Conservation (phyloP, 2,113 vertebrate genomes). For the Natator depressus region DNA sequence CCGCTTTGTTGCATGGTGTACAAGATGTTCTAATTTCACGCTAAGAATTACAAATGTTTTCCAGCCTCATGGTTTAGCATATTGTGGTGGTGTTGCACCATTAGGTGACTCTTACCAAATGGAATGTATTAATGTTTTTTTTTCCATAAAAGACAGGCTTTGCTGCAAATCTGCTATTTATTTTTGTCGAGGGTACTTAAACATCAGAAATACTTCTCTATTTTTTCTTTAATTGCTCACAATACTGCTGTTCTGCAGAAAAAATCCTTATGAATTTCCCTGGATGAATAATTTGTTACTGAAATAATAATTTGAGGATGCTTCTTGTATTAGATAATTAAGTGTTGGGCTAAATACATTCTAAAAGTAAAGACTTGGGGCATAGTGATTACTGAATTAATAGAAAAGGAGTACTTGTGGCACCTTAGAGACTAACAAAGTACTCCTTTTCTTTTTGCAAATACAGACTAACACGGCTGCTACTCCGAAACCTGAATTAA, state of each 20-base stretch:
- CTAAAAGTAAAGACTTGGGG: not conserved
- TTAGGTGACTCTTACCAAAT: not conserved
- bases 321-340: not conserved
- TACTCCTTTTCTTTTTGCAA: too few species aligned
- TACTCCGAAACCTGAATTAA: not conserved
- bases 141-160: not conserved
- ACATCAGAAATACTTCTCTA: not conserved
- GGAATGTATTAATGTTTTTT: not conserved
- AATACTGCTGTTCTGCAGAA: not conserved
- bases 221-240: not conserved
- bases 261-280: not conserved
- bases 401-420: not conserved
- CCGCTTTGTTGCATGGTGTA: not conserved
- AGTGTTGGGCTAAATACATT: not conserved
- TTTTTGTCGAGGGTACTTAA: not conserved
- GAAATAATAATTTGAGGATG: conserved; percentile 18
- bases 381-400: not conserved
- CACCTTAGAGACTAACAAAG: too few species aligned
- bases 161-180: not conserved
- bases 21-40: not conserved
- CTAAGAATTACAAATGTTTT: not conserved
- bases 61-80: not conserved
- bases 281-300: not conserved
- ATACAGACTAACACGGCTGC: too few species aligned
- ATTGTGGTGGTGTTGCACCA: not conserved